Base-by-base conservation (phyloP, 2,888 invertebrate genomes). In the Eupsilia transversa region DNA sequence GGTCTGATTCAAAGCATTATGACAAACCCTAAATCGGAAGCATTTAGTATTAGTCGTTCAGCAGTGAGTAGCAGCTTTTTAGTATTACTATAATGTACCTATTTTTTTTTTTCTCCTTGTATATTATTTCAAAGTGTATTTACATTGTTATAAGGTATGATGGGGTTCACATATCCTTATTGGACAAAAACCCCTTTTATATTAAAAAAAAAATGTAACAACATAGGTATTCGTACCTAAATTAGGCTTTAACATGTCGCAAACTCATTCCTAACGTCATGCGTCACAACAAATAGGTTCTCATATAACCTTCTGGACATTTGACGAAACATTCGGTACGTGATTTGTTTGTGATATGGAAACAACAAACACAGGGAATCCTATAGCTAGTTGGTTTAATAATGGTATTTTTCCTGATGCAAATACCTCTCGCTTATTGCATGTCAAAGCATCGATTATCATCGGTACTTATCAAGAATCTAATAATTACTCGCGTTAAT, bases 401-500 rank as follows among this genome's bases (percentile, higher is more conserved):
- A 2, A 30, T 23, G 43, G 0, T 9, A 6, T n/a, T 54, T 41
- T 43, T 35, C n/a, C 30, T 43, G 23, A 27, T 5, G n/a, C 27
- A 57, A 63, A 35, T 5, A 27, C 56, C 64, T 65, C 57, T 65
- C 56, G 7, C 14, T 64, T 65, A 65, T 77, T 46, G 74, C 80
- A 65, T 77, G 80, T 38, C 33, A 3, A n/a, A 20, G 17, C 59
- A 12, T 65, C 52, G 17, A 38, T 57, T 80, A 43, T 23, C 30
- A 33, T 27, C 43, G n/a, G n/a, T 38, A 46, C 7, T 23, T 46
- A 65, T 52, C 35, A 27, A 46, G 43, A 59, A 80, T 59, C 74
- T 14, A 6, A 52, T 77, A 77, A 64, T 74, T 63, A 60, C 23
- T 46, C 14, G 30, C 30, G 1, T 27, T 73, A 64, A 80, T 79